Evolutionary conservation across 2,888 invertebrate genomes (phyloP).

Genomic region (Ceratothoa steindachneri): DNA sequence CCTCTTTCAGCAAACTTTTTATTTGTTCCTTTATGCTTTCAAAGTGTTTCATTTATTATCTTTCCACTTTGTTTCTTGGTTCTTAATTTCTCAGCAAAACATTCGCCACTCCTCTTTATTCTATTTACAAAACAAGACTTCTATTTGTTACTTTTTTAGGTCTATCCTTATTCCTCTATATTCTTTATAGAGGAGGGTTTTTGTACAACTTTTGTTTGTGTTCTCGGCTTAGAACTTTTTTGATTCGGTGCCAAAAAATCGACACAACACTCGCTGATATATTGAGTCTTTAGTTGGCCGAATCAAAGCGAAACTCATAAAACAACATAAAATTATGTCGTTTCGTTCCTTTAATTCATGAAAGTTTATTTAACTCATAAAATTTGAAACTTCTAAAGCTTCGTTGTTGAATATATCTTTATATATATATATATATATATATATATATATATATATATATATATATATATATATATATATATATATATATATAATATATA

Average conservation of each 20-base stretch:
- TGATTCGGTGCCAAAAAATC: slow-evolving; percentile 3
- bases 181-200: too few species aligned
- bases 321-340: slow-evolving; percentile 13
- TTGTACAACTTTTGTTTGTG: too few species aligned
- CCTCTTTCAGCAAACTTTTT: too few species aligned
- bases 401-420: neutral
- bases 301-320: slow-evolving; percentile 3
- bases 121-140: too few species aligned
- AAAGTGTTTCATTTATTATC: neutral
- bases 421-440: slow-evolving; percentile 3
- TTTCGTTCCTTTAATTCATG: slow-evolving; percentile 12
- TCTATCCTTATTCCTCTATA: too few species aligned
- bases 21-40: too few species aligned
- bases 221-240: slow-evolving; percentile 12
- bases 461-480: neutral
- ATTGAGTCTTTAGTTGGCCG: slow-evolving; percentile 8
- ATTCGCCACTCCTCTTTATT: too few species aligned
- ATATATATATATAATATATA: neutral
- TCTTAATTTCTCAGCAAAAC: too few species aligned
- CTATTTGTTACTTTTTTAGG: too few species aligned
- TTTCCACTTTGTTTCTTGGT: neutral
- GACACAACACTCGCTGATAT: neutral
- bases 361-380: slow-evolving; percentile 6
- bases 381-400: slow-evolving; percentile 3
- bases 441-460: slow-evolving; percentile 3